Evolutionary conservation across 2,113 vertebrate genomes (phyloP), one percentile per base, ranked within the genome.

Genomic region (Gymnogyps californianus): DNA sequence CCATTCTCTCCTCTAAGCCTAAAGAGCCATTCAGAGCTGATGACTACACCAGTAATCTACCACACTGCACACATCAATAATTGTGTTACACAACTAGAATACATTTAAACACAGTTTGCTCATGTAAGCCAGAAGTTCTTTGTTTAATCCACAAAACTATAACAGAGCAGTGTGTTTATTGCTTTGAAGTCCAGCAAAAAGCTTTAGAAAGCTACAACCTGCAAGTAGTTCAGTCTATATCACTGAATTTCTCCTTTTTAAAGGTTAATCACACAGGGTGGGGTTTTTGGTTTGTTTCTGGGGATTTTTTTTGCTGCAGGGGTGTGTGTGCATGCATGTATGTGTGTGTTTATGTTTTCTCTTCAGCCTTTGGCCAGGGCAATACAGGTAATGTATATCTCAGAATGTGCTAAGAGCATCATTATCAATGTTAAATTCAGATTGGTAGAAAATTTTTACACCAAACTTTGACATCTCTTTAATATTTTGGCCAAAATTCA

Each of bases 261-360:
- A 64, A 55, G 24, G 21, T 44, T 55, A 28, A 71, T 38, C 25
- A 14, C 24, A 11, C 8, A 38, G 38, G 49, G 7, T 42, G 29
- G 0, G 4, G 19, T 40, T 18, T 66, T 85, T 3, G 10, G 19
- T 47, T 61, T 0, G 0, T 61, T 90, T 89, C 6, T 4, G 16
- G 13, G 55, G 18, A 29, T 36, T 38, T 86, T 44, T 83, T 89
- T 66, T 57, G 14, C 46, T 61, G 36, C 54, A 51, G 65, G 36
- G 61, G 5, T 13, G 8, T 15, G 15, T 54, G 32, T 40, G 32
- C 42, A 38, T 17, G 4, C 2, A 13, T 19, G 5, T 8, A 7
- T 42, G 15, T 26, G 9, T 51, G 19, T 34, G 13, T 40, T 51
- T 49, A 22, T 19, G 24, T 57, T 34, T 89, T 47, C n/a, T 79